A percentile compares a stretch with the other conserved stretches of the same genome.
Evolutionary conservation across 1,140 invertebrate species (phyloP).

Genomic region (Procambarus virginalis): DNA sequence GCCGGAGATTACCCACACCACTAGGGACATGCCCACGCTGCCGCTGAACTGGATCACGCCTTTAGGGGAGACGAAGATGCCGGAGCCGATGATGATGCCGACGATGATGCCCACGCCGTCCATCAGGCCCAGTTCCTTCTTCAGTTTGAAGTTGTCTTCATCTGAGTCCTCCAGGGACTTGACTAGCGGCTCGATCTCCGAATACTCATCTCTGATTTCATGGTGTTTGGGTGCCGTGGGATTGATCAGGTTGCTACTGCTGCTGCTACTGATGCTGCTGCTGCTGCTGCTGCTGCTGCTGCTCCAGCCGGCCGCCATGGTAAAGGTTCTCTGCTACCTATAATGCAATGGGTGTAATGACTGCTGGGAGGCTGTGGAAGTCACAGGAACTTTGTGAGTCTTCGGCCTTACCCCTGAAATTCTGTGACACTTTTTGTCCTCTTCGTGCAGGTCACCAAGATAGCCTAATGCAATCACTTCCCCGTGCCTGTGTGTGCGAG

Average conservation of each 20-base stretch:
- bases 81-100: constrained; percentile 89
- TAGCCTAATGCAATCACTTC: too few relatives aligned
- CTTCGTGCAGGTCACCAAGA: too few relatives aligned
- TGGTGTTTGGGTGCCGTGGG: neutral
- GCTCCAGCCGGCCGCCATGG: neutral
- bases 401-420: too few relatives aligned
- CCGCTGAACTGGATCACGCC: constrained; percentile 83
- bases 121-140: constrained; percentile 88
- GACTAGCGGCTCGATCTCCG: neutral
- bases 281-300: neutral
- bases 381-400: neutral
- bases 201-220: neutral
- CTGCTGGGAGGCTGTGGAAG: neutral
- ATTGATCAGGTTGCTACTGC: neutral
- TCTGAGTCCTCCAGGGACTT: neutral
- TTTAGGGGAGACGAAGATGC: constrained; percentile 97
- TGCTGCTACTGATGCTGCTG: neutral
- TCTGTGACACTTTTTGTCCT: too few relatives aligned
- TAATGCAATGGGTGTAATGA: neutral
- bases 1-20: constrained; percentile 93
- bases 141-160: constrained; percentile 75
- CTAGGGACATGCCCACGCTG: constrained; percentile 77
- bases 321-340: neutral
- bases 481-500: too few relatives aligned
- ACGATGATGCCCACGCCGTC: constrained; percentile 94